Evolutionary conservation across 2,888 invertebrate genomes (phyloP).

Genomic region (Lasioglossum marginatum): DNA sequence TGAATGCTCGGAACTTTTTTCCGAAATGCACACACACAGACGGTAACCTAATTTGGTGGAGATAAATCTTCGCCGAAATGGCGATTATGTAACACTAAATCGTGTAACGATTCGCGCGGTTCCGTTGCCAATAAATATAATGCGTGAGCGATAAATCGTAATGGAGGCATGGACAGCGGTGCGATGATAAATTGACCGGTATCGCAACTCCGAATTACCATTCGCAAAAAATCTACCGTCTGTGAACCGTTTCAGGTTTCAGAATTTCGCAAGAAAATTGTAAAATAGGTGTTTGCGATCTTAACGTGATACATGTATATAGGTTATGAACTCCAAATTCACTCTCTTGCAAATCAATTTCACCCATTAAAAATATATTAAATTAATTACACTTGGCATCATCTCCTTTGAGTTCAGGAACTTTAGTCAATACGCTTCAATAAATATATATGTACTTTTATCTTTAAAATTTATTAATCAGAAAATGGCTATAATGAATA

Average conservation of each 20-base stretch:
- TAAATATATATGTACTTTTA: too few relatives aligned
- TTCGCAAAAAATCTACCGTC: constrained; percentile 42
- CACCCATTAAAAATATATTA: too few relatives aligned
- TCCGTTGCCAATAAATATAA: constrained; percentile 42
- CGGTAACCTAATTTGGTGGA: constrained; percentile 27
- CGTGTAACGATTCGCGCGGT: constrained; percentile 30
- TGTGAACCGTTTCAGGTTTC: not conserved
- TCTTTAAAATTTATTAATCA: too few relatives aligned
- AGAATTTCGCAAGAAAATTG: not conserved
- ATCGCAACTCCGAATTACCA: constrained; percentile 50
- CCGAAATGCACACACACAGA: not conserved
- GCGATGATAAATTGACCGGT: constrained; percentile 57
- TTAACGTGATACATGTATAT: not conserved
- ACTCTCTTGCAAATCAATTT: too few relatives aligned
- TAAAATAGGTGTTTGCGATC: not conserved
- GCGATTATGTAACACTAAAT: constrained; percentile 55
- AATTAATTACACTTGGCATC: too few relatives aligned
- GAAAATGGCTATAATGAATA: too few relatives aligned
- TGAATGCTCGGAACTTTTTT: not conserved
- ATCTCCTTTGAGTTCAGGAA: too few relatives aligned
- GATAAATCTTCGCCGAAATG: constrained; percentile 47
- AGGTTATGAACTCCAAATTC: too few relatives aligned
- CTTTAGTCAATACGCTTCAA: too few relatives aligned
- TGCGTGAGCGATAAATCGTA: constrained; percentile 44
- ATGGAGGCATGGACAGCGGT: constrained; percentile 33